Conservation (phyloP, 2,113 vertebrate genomes). For the Paramormyrops kingsleyae region DNA sequence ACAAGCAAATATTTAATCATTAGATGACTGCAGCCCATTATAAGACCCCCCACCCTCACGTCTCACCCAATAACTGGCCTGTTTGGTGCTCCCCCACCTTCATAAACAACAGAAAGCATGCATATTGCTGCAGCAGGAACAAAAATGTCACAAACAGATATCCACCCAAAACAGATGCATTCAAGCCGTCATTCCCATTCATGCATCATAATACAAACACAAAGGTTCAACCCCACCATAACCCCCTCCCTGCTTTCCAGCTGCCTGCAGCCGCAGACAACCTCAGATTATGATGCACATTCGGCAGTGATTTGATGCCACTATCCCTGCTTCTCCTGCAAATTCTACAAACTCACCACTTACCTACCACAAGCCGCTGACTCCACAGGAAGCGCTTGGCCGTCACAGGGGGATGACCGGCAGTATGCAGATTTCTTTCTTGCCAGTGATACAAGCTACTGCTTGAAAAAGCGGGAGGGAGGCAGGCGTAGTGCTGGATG, state of each 20-base stretch:
- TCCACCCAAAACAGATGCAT: background rate
- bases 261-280: background rate
- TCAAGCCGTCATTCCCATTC: background rate
- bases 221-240: background rate
- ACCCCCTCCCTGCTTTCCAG: background rate
- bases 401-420: background rate
- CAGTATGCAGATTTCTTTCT: background rate
- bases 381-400: conserved; percentile 21
- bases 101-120: background rate
- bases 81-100: background rate
- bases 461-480: background rate
- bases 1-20: conserved; percentile 25
- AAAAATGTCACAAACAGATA: background rate
- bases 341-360: conserved; percentile 28
- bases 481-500: background rate
- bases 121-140: background rate
- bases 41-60: background rate
- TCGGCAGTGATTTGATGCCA: background rate
- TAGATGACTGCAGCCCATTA: conserved; percentile 21
- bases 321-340: background rate
- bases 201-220: background rate
- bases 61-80: background rate
- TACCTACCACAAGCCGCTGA: conserved; percentile 43
- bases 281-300: background rate
- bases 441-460: background rate